Evolutionary conservation across 2,113 vertebrate species (phyloP), one percentile per base, ranked within the genome.

Genomic region (Ceyx margarethae): DNA sequence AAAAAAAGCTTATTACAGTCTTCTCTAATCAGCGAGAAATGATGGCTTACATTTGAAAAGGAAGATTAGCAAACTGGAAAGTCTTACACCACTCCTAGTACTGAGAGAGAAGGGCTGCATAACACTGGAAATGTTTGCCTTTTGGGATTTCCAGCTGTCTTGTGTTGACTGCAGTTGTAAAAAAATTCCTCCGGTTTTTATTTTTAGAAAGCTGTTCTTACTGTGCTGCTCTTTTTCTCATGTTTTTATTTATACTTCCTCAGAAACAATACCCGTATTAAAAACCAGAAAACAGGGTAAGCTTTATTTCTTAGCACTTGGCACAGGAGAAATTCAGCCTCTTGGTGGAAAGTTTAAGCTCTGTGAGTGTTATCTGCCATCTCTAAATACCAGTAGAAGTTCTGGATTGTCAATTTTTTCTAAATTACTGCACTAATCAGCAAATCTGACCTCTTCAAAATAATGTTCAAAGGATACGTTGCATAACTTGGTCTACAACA

Each of bases 221-320:
- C 46, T 69, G 17, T 93, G 56, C 64, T 91, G 21, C 31, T 82
- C 15, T 92, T 94, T 92, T 81, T 82, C 48, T 93, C 46, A 48
- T 95, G 82, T 60, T 81, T 95, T 94, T 96, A 54, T 94, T 90
- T 89, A 75, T 93, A 50, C 76, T 91, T 95, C 79, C 64, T 81
- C 68, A 91, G 84, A 92, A 89, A 71, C 33, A 93, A 74, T 50
- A 81, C 9, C 16, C 26, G 33, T 43, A 79, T 57, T 83, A 77
- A 81, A 89, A 87, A 53, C 56, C 66, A 91, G 40, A 87, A 85
- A 51, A 9, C 71, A 60, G 67, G 23, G 14, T 61, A 75, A 73
- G 28, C n/a, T 82, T 91, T 78, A 13, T 57, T 75, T 93, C 81
- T 93, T 65, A 92, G 81, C 54, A 77, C 29, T 26, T 82, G 26